A percentile compares a stretch with the other conserved stretches of the same genome.
phyloP scores from a whole-genome alignment of 2,888 invertebrate species.

The Pristionchus maxplancki region DNA sequence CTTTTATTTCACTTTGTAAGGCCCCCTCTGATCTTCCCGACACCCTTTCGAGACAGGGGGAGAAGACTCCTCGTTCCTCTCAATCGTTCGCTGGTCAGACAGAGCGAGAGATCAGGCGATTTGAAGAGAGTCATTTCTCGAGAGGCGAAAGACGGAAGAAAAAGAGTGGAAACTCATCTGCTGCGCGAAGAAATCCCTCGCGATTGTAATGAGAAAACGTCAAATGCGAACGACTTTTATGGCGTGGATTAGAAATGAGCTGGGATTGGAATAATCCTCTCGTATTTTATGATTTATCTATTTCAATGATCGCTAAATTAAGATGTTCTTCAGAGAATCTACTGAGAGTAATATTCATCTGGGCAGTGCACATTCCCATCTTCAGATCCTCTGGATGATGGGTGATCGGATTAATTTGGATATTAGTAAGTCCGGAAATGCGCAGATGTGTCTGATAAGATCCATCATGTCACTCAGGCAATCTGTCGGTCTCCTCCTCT shows the following conservation, averaged over 20 bases:
- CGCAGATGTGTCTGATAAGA: too few species aligned
- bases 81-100: neutral
- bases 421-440: too few species aligned
- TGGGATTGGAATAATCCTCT: neutral
- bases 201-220: slow-evolving; percentile 8
- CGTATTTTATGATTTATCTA: neutral
- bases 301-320: neutral
- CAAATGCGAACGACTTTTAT: slow-evolving; percentile 14
- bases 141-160: neutral
- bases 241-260: neutral
- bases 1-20: slow-evolving; percentile 35
- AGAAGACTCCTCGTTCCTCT: too few species aligned
- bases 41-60: neutral
- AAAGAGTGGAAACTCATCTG: neutral
- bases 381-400: too few species aligned
- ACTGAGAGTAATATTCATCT: too few species aligned
- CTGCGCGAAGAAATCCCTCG: neutral
- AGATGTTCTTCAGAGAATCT: too few species aligned
- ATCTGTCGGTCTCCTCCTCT: neutral
- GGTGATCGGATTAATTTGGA: too few species aligned
- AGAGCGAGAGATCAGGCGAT: neutral
- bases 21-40: slow-evolving; percentile 33
- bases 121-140: neutral
- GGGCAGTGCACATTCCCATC: too few species aligned
- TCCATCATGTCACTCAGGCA: too few species aligned